phyloP scores from a whole-genome alignment of 2,888 invertebrate species.

The Anthrax anthrax region DNA sequence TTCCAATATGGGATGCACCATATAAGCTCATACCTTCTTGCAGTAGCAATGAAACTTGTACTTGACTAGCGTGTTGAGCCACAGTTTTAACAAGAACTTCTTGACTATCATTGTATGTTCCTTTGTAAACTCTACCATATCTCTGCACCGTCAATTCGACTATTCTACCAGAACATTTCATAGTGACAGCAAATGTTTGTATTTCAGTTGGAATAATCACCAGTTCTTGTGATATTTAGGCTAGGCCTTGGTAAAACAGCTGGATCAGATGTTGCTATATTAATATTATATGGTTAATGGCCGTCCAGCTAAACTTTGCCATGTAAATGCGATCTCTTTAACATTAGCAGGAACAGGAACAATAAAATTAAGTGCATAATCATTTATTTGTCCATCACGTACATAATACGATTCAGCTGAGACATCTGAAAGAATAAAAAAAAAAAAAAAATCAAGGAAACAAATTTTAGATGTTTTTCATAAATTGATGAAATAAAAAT shows the following conservation, averaged over 20 bases:
- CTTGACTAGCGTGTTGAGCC: slow-evolving; percentile 77
- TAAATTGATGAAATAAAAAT: no score
- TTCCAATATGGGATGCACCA: slow-evolving; percentile 50
- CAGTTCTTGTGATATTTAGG: slow-evolving; percentile 68
- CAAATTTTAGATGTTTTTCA: no score
- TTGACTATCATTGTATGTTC: slow-evolving; percentile 58
- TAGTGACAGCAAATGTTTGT: slow-evolving; percentile 63
- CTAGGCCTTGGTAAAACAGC: slow-evolving; percentile 62
- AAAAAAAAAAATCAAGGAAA: neutral
- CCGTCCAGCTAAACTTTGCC: slow-evolving; percentile 74
- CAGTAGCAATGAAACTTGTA: slow-evolving; percentile 78
- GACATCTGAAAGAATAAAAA: slow-evolving; percentile 49
- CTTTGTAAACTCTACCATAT: slow-evolving; percentile 73
- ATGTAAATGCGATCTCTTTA: slow-evolving; percentile 75
- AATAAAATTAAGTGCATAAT: slow-evolving; percentile 78
- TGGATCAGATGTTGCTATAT: slow-evolving; percentile 59
- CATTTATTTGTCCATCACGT: slow-evolving; percentile 77
- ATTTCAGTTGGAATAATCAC: slow-evolving; percentile 65
- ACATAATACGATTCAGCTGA: slow-evolving; percentile 83
- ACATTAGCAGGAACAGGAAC: slow-evolving; percentile 77
- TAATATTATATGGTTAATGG: slow-evolving; percentile 71
- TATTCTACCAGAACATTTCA: slow-evolving; percentile 64
- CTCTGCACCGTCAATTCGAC: slow-evolving; percentile 37
- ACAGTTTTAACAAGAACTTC: slow-evolving; percentile 80
- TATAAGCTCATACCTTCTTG: slow-evolving; percentile 51